phyloP scores from a whole-genome alignment of 37 sponge, comb jelly and placozoan genomes.

The Trichoplax adhaerens region DNA sequence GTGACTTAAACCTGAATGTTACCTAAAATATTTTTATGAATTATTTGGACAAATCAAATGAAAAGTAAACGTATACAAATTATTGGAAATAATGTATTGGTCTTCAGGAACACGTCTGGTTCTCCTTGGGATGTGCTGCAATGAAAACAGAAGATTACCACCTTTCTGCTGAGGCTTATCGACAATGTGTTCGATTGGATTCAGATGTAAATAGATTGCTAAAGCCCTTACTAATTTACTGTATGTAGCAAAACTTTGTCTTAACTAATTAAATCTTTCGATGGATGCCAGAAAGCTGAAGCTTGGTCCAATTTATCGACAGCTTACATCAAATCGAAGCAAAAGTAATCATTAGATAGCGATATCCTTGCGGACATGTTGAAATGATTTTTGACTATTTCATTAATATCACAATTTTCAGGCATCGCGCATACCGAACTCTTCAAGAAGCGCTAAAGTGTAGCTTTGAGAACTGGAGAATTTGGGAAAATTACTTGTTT shows the following conservation, averaged over 20 bases:
- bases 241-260: not conserved
- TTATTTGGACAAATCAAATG: too few relatives aligned
- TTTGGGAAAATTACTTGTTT: slow-evolving; percentile 90
- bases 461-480: slow-evolving; percentile 70
- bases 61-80: slow-evolving; percentile 6
- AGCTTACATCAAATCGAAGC: slow-evolving; percentile 36
- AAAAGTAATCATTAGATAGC: slow-evolving; percentile 30
- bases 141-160: slow-evolving; percentile 25
- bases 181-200: slow-evolving; percentile 48
- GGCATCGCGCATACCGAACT: not conserved
- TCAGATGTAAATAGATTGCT: slow-evolving; percentile 34
- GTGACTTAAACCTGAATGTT: too few relatives aligned
- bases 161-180: slow-evolving; percentile 45
- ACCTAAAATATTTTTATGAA: too few relatives aligned
- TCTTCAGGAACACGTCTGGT: slow-evolving; percentile 69
- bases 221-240: not conserved
- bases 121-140: slow-evolving; percentile 74
- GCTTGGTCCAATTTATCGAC: slow-evolving; percentile 85
- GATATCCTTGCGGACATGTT: not conserved
- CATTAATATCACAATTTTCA: too few relatives aligned
- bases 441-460: slow-evolving; percentile 55
- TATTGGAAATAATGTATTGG: slow-evolving; percentile 7
- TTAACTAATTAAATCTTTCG: not conserved
- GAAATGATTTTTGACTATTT: too few relatives aligned
- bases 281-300: slow-evolving; percentile 43